phyloP scores from a whole-genome alignment of 2,113 vertebrate genomes.

The Pica pica region DNA sequence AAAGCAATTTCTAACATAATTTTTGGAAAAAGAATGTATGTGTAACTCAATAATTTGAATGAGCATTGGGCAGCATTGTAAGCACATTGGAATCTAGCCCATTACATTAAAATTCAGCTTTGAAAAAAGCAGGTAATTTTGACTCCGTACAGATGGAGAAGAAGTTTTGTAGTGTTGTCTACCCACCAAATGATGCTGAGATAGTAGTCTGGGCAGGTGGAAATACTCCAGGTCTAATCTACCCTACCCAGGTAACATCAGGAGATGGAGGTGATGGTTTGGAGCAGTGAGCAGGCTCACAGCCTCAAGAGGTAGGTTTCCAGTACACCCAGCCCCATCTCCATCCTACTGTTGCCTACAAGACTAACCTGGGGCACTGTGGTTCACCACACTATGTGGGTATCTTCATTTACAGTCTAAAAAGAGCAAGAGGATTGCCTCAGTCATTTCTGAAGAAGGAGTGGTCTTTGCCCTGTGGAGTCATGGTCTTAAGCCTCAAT shows the following conservation, averaged over 20 bases:
- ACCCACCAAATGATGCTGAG: background rate
- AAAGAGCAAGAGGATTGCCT: background rate
- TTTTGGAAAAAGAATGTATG: background rate
- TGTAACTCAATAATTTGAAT: background rate
- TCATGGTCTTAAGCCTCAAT: background rate
- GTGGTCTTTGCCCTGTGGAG: background rate
- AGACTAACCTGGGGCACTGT: background rate
- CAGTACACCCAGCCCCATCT: background rate
- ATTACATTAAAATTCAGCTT: background rate
- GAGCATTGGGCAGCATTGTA: background rate
- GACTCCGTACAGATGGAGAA: background rate
- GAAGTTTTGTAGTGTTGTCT: background rate
- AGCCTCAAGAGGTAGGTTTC: background rate
- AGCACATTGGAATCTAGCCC: background rate
- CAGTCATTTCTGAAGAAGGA: background rate
- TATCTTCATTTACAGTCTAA: background rate
- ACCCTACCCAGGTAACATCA: background rate
- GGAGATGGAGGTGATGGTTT: background rate
- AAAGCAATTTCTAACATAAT: background rate
- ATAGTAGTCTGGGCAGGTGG: background rate
- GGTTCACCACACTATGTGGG: background rate
- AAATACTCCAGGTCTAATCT: background rate
- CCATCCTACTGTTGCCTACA: background rate
- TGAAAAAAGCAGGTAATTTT: background rate
- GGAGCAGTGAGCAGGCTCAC: accelerated